Evolutionary conservation across 2,113 vertebrate species (phyloP), one percentile per base, ranked within the genome.

Genomic region (Sander lucioperca): DNA sequence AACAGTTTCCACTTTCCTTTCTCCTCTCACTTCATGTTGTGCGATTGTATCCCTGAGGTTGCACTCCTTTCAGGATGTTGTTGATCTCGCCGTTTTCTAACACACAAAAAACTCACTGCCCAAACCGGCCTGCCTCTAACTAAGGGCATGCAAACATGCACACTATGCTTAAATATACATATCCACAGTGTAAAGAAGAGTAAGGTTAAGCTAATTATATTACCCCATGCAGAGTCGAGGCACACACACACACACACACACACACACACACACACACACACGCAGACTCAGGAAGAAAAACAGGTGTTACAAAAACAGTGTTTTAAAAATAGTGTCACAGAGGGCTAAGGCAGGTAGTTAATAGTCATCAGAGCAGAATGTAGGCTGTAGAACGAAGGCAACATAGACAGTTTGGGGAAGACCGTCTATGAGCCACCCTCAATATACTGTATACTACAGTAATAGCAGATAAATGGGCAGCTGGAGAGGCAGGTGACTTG

Each of bases 1-100:
- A 88, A 65, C 74, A 63, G 64, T 82, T 85, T 85, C 77, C 39
- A 0, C 81, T 82, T 86, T 50, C 57, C 84, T 53, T 71, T 76
- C 67, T 74, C 61, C 66, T 66, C 75, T 61, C 68, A 43, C 67
- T 71, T 73, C 56, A 86, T 77, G 68, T 70, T 39, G 36, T 83
- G n/a, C n/a, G n/a, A n/a, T 81, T 82, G 57, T 69, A 67, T 89
- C 86, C 83, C 84, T 18, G 73, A 89, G 86, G 82, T 84, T 74
- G 74, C 79, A 84, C 30, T 86, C 78, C 84, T 88, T 75, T 87
- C 71, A 85, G 66, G 78, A 77, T 81, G 78, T 78, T 89, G 90
- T 90, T 90, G 90, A 90, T 90, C 79, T 79, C 30, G 19, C 59
- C 50, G 43, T 77, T 84, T 84, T 82, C 50, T 64, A 74, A 74